phyloP scores from a whole-genome alignment of 2,888 invertebrate species.

The Drosophila multiciliata region DNA sequence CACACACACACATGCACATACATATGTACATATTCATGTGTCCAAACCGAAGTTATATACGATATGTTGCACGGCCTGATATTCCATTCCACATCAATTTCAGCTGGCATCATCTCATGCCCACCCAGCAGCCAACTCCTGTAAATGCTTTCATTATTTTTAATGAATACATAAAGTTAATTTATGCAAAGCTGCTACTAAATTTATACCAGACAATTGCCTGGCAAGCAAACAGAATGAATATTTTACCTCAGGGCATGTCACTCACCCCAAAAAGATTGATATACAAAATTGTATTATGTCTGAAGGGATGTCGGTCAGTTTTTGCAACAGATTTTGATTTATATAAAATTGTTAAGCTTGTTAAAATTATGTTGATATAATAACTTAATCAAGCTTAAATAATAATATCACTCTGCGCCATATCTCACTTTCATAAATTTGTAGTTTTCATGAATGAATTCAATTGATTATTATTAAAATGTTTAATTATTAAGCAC shows the following conservation, averaged over 20 bases:
- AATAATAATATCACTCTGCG: too few relatives aligned
- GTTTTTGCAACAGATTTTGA: neutral
- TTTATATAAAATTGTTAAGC: neutral
- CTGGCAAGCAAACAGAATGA: slow-evolving; percentile 9
- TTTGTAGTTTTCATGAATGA: too few relatives aligned
- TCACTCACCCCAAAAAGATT: neutral
- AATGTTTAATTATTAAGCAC: too few relatives aligned
- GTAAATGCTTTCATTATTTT: slow-evolving; percentile 45
- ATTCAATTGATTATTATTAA: too few relatives aligned
- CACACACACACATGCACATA: neutral
- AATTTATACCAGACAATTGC: slow-evolving; percentile 19
- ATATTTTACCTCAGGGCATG: neutral
- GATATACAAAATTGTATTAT: neutral
- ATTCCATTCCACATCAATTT: slow-evolving; percentile 45
- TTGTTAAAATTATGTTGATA: neutral
- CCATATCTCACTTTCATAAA: too few relatives aligned
- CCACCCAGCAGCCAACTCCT: slow-evolving; percentile 1
- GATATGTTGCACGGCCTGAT: neutral
- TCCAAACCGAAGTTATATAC: slow-evolving; percentile 7
- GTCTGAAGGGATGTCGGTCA: neutral
- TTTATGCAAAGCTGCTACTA: slow-evolving; percentile 45
- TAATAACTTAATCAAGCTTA: neutral
- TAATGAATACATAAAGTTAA: slow-evolving; percentile 54
- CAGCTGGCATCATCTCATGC: slow-evolving; percentile 24
- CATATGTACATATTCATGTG: neutral